These are phyloP conservation scores for Glossophaga mutica DNA, from an alignment of 2,797 vertebrate genomes.

Conservation along the genomic window DNA sequence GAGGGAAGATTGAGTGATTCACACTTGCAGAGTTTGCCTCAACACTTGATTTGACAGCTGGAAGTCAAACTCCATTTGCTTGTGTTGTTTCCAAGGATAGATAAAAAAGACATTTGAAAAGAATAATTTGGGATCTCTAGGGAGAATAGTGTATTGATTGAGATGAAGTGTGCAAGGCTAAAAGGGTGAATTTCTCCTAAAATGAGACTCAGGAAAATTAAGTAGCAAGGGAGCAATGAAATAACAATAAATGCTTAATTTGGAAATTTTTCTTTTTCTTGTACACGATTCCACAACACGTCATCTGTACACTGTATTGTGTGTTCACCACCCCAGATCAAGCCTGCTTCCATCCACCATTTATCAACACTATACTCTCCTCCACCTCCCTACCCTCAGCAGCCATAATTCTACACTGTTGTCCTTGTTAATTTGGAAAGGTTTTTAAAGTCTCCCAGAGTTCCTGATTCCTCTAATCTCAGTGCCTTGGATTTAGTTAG, in stretches of 20 bases:
- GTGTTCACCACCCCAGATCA: neutral
- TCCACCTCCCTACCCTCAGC: neutral
- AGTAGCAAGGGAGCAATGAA: conserved; percentile 55
- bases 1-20: conserved; percentile 56
- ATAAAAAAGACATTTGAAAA: conserved; percentile 71
- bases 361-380: neutral
- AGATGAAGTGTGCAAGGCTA: conserved; percentile 63
- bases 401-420: neutral
- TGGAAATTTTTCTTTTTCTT: conserved; percentile 45
- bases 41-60: conserved; percentile 72
- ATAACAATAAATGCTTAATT: conserved; percentile 66
- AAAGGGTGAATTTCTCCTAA: conserved; percentile 62
- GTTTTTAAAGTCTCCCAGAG: conserved; percentile 41
- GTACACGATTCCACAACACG: neutral
- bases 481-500: conserved; percentile 19
- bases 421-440: conserved; percentile 52
- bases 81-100: conserved; percentile 67
- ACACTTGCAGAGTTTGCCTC: conserved; percentile 47
- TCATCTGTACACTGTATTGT: neutral
- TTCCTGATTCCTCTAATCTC: conserved; percentile 54
- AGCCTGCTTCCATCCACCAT: neutral
- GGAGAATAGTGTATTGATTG: conserved; percentile 65
- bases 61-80: conserved; percentile 75
- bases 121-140: conserved; percentile 67
- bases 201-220: conserved; percentile 65